Percentiles rank a stretch among this genome's conserved stretches.
These are phyloP conservation scores for Eucera pruinosa DNA, from an alignment of 2,888 invertebrate genomes.

Conservation along the genomic window DNA sequence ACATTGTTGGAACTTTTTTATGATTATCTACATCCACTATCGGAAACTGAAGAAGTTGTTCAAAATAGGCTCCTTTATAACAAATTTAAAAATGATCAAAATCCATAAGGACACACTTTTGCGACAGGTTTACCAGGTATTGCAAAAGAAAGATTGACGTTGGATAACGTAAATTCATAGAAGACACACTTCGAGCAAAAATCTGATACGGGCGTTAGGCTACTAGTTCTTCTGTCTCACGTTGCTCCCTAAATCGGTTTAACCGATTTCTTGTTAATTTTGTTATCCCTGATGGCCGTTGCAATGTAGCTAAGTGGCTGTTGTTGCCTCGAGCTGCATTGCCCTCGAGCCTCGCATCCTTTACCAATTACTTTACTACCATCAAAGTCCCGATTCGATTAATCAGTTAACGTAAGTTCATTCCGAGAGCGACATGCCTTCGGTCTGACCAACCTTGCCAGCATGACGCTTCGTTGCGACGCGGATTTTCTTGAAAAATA, in stretches of 20 bases:
- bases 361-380: constrained; percentile 78
- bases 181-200: constrained; percentile 70
- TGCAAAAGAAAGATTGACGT: constrained; percentile 15
- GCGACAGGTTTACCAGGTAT: no score
- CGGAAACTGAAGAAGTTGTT: no score
- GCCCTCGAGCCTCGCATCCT: constrained; percentile 72
- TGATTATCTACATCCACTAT: no score
- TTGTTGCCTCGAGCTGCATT: constrained; percentile 75
- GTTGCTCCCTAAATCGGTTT: constrained; percentile 73
- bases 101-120: no score
- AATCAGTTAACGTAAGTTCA: constrained; percentile 70
- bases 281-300: constrained; percentile 79
- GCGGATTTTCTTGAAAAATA: constrained; percentile 23
- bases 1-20: no score
- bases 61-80: no score
- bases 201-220: constrained; percentile 73
- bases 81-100: no score
- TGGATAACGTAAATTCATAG: no score
- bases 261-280: constrained; percentile 81
- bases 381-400: constrained; percentile 70
- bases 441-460: constrained; percentile 19
- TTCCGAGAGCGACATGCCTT: constrained; percentile 33
- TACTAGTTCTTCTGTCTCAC: constrained; percentile 50
- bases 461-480: neutral
- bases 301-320: constrained; percentile 80